Evolutionary conservation across 2,113 vertebrate genomes (phyloP).

Genomic region (Cottus gobio): DNA sequence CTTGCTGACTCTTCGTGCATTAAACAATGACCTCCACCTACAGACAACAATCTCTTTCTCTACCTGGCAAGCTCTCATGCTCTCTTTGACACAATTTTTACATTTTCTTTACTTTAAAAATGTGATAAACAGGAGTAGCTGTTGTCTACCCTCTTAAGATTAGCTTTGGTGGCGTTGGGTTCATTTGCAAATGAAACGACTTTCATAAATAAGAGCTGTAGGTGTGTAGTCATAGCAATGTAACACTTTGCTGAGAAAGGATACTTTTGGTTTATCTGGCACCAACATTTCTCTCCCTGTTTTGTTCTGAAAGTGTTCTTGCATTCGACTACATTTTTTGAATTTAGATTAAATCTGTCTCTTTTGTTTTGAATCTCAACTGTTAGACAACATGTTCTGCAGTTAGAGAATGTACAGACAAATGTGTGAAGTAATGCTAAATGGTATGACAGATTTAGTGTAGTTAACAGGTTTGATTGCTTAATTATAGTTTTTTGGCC

Average conservation of each 20-base stretch:
- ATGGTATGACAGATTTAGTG: not conserved
- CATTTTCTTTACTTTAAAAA: conserved; percentile 36
- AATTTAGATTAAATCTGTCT: conserved; percentile 44
- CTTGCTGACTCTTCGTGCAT: conserved; percentile 47
- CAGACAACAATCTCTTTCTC: conserved; percentile 60
- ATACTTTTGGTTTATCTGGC: conserved; percentile 70
- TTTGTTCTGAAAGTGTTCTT: conserved; percentile 60
- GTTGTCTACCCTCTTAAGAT: conserved; percentile 42
- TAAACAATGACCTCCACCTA: conserved; percentile 72
- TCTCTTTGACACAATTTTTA: conserved; percentile 43
- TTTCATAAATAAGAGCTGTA: conserved; percentile 74
- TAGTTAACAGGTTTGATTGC: not conserved
- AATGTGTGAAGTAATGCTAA: not conserved
- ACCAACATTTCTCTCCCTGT: conserved; percentile 42
- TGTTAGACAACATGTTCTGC: conserved; percentile 5
- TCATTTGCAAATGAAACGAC: conserved; percentile 73
- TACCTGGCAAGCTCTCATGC: conserved; percentile 63
- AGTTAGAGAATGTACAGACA: not conserved
- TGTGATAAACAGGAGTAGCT: conserved; percentile 28
- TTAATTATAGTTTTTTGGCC: conserved; percentile 1
- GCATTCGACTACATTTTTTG: conserved; percentile 46
- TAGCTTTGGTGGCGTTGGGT: conserved; percentile 29
- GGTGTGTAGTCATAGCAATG: conserved; percentile 78
- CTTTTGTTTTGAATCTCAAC: conserved; percentile 39
- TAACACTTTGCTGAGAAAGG: conserved; percentile 63